phyloP scores from a whole-genome alignment of 1,140 invertebrate genomes.

The Ridgeia piscesae region DNA sequence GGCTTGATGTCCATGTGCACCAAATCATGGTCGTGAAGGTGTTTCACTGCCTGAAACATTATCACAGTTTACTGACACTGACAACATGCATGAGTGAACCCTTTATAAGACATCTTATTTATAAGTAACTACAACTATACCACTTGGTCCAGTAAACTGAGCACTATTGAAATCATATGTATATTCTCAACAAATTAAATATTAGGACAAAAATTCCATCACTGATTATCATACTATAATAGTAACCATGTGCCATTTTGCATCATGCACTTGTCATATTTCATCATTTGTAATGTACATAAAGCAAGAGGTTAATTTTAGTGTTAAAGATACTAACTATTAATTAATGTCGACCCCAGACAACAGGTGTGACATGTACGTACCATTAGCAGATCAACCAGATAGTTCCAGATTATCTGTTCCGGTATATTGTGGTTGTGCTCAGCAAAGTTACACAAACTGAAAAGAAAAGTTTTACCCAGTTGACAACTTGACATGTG shows the following conservation, averaged over 20 bases:
- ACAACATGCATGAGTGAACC: not conserved
- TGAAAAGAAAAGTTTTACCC: constrained; percentile 33
- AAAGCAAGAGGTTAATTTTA: too few species aligned
- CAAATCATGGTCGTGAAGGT: constrained; percentile 68
- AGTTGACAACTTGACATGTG: not conserved
- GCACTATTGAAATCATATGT: too few species aligned
- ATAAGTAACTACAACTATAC: too few species aligned
- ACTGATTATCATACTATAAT: not conserved
- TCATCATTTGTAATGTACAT: too few species aligned
- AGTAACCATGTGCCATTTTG: not conserved
- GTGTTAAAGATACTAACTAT: too few species aligned
- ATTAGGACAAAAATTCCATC: not conserved
- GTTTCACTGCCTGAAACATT: constrained; percentile 63
- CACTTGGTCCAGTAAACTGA: too few species aligned
- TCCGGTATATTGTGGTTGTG: constrained; percentile 61
- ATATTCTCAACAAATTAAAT: not conserved
- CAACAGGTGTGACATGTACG: constrained; percentile 19
- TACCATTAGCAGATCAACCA: constrained; percentile 63
- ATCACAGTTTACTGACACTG: not conserved
- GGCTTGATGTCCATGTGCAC: constrained; percentile 78
- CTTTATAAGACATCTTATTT: too few species aligned
- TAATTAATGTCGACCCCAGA: too few species aligned
- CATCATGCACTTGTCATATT: too few species aligned
- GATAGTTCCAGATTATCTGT: constrained; percentile 60
- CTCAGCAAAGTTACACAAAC: constrained; percentile 57